These are phyloP conservation scores for Thinocorus orbignyianus DNA, from an alignment of 2,113 vertebrate genomes.

Conservation along the genomic window DNA sequence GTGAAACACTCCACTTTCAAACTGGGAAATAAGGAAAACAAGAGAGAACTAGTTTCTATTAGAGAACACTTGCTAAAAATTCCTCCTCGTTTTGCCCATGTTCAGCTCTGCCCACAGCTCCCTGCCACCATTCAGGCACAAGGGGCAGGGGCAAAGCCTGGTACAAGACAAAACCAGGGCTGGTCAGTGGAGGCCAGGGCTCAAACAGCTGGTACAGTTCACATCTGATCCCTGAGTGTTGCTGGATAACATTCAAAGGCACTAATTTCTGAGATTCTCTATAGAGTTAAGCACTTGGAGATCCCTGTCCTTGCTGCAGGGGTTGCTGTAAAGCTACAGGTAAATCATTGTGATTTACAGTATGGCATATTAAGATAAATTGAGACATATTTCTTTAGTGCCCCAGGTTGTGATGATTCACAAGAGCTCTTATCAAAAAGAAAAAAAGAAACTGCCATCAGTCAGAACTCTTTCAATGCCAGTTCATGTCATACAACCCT, in stretches of 20 bases:
- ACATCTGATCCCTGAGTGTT: neutral
- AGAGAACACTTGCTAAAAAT: neutral
- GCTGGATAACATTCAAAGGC: neutral
- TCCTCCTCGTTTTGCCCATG: neutral
- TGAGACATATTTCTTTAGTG: neutral
- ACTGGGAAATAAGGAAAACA: neutral
- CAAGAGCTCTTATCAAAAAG: neutral
- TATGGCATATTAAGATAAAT: neutral
- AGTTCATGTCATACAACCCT: neutral
- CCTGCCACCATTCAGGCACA: rapidly evolving
- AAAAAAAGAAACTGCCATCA: neutral
- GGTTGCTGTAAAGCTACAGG: neutral
- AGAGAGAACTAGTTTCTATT: neutral
- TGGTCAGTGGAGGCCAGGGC: neutral
- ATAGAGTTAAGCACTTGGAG: neutral
- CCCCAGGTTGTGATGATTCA: neutral
- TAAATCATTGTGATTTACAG: neutral
- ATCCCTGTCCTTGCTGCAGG: neutral
- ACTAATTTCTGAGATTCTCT: neutral
- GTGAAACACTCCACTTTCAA: neutral
- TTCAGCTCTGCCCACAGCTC: neutral
- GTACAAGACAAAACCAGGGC: neutral
- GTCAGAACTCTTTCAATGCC: neutral
- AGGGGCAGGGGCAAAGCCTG: neutral
- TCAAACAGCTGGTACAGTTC: neutral